These are phyloP conservation scores for Diachasma alloeum DNA, from an alignment of 1,140 invertebrate species.

Conservation along the genomic window DNA sequence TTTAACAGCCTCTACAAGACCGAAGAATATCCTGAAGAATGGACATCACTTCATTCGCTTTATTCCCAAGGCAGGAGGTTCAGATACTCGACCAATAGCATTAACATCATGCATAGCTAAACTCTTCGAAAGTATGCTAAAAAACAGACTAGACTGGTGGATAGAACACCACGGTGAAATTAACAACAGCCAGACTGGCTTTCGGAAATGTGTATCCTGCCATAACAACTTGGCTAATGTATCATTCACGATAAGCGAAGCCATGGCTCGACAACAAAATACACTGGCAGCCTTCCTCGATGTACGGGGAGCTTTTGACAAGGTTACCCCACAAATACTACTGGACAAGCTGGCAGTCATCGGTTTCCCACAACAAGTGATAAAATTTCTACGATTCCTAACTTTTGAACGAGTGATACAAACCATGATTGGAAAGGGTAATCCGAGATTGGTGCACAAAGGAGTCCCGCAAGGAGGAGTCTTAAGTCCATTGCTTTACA, in stretches of 20 bases:
- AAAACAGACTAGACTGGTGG: slow-evolving; percentile 18
- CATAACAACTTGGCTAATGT: slow-evolving; percentile 5
- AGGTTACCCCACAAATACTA: slow-evolving; percentile 15
- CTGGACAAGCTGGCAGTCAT: slow-evolving; percentile 20
- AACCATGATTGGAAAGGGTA: background rate
- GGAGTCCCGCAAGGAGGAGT: slow-evolving; percentile 38
- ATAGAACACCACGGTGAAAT: background rate
- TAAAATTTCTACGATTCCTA: slow-evolving; percentile 22
- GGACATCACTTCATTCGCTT: slow-evolving; percentile 17
- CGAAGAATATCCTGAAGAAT: background rate
- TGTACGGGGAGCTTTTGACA: slow-evolving; percentile 19
- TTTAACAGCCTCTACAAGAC: slow-evolving; percentile 6
- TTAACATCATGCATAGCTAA: slow-evolving; percentile 14
- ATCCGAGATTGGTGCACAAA: background rate
- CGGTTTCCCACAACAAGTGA: background rate
- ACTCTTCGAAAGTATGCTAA: slow-evolving; percentile 19
- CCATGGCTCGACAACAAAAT: background rate
- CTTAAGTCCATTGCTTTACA: slow-evolving; percentile 29
- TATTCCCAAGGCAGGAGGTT: slow-evolving; percentile 4
- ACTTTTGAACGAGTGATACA: slow-evolving; percentile 13
- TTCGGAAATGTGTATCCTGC: slow-evolving; percentile 9
- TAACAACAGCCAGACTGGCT: slow-evolving; percentile 1
- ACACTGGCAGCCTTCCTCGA: slow-evolving; percentile 12
- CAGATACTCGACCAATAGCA: slow-evolving; percentile 6
- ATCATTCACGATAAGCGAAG: background rate